These are phyloP conservation scores for Drosophila fungiperda DNA, from an alignment of 2,888 invertebrate species.

Conservation along the genomic window DNA sequence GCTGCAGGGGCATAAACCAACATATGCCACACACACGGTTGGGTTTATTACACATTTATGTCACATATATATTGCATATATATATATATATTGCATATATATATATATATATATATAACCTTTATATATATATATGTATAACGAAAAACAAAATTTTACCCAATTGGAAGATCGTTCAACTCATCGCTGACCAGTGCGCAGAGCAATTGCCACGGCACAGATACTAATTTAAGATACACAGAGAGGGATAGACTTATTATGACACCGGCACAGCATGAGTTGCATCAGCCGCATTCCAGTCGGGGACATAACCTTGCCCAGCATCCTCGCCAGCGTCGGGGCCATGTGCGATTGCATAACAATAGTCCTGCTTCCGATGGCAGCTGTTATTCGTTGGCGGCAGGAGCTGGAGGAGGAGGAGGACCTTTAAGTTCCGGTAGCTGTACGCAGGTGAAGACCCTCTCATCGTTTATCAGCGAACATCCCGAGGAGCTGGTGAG, in stretches of 20 bases:
- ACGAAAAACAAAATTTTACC: slow-evolving; percentile 28
- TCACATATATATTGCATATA: neutral
- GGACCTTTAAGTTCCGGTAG: slow-evolving; percentile 52
- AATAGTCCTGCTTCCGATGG: slow-evolving; percentile 80
- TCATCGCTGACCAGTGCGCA: slow-evolving; percentile 81
- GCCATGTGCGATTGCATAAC: slow-evolving; percentile 69
- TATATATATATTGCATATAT: neutral
- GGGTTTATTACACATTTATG: neutral
- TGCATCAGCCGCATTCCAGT: slow-evolving; percentile 7
- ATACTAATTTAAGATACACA: slow-evolving; percentile 75
- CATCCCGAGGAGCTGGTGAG: slow-evolving; percentile 66
- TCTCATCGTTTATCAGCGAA: slow-evolving; percentile 72
- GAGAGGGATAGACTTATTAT: slow-evolving; percentile 83
- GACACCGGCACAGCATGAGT: slow-evolving; percentile 47
- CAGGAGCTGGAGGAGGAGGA: slow-evolving; percentile 14
- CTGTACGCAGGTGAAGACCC: slow-evolving; percentile 70
- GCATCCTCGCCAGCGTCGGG: slow-evolving; percentile 49
- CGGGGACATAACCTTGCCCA: slow-evolving; percentile 21
- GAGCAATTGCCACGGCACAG: slow-evolving; percentile 65
- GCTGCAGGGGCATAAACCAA: neutral
- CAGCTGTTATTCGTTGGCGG: slow-evolving; percentile 47
- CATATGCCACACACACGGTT: neutral
- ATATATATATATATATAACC: neutral
- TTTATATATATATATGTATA: slow-evolving; percentile 4
- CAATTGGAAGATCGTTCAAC: slow-evolving; percentile 76